Base-by-base conservation (phyloP, 2,113 vertebrate genomes). In the Eidolon helvum region DNA sequence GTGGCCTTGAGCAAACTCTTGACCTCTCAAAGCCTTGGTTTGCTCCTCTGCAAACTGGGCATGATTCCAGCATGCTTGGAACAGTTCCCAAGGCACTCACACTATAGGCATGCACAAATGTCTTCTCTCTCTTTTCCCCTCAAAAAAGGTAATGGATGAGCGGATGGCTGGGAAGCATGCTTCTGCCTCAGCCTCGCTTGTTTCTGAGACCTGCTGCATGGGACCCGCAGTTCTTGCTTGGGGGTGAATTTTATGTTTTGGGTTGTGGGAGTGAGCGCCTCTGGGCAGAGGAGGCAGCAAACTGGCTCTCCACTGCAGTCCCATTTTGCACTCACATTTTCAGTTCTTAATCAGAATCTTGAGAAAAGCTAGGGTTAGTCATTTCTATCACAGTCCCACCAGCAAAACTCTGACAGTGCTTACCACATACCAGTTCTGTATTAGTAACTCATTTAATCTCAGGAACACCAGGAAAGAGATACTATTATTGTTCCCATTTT, bases 351-450 rank as follows among this genome's bases (percentile, higher is more conserved):
- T 26, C 3, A 16, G 84, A 40, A 48, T 40, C 69, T 48, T 2
- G 24, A n/a, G 68, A 79, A 85, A 26, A 59, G 57, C 86, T 45
- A 2, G 12, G 40, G 24, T 12, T 35, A 21, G 14, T 14, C 24
- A 16, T 77, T 40, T 8, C 40, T 12, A 1, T 30, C 38, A 2
- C 19, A 30, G 59, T 0, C 24, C 7, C 35, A 10, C 35, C 1
- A 2, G 12, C 0, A 1, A 30, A 30, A 10, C 38, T 48, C 7
- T 4, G 48, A 2, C 3, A 4, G 38, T 0, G 0, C 33, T 55
- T 10, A 6, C 53, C 3, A 0, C 2, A 0, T 14, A 1, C 24
- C 30, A 7, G 28, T 19, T 53, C n/a, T 63, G 1, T 45, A 0
- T 18, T 0, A 10, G 40, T 3, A 11, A 15, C 48, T 80, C 24